Base-by-base conservation (phyloP, 2,888 invertebrate species). In the Spodoptera exigua region DNA sequence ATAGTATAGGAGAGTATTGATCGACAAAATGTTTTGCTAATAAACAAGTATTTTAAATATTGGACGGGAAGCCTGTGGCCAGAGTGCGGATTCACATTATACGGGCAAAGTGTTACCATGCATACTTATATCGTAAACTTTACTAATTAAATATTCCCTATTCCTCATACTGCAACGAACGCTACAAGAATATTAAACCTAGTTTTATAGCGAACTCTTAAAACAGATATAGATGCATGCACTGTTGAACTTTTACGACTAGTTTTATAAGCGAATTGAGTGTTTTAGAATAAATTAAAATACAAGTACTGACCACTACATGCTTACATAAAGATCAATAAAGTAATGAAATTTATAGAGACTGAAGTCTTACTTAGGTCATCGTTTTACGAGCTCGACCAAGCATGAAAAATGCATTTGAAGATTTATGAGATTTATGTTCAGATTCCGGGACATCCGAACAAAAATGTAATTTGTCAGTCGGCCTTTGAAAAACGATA, bases 361-460 rank as follows among this genome's bases (percentile, higher is more conserved):
- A 65, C 56, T 46, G 55, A 70, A 69, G 51, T 56, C 64, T 57
- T 70, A 70, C 67, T 71, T 72, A 70, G 72, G 79, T 81, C 82
- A 83, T 85, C 78, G 78, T 82, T 85, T 85, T 84, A 84, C 78
- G 77, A 79, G 83, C 80, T 85, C 82, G 88, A 83, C 86, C 87
- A 78, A 83, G 82, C 85, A 84, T 87, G 86, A 86, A 87, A 88
- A 88, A 88, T 87, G 88, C 87, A 88, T 83, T 79, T 79, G 74
- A 79, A 79, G 83, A 86, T 87, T 87, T 87, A 88, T 81, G 86
- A 82, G 62, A 55, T 86, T 84, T 86, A 88, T 84, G 81, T 79
- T 77, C 79, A 82, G 83, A 85, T 83, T 84, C 81, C 76, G 79
- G 80, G 79, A 83, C 77, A 83, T 75, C 80, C 80, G 71, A 83